These are phyloP conservation scores for Parauchenoglanis punctatus DNA, from an alignment of 2,797 vertebrate genomes.

Conservation along the genomic window DNA sequence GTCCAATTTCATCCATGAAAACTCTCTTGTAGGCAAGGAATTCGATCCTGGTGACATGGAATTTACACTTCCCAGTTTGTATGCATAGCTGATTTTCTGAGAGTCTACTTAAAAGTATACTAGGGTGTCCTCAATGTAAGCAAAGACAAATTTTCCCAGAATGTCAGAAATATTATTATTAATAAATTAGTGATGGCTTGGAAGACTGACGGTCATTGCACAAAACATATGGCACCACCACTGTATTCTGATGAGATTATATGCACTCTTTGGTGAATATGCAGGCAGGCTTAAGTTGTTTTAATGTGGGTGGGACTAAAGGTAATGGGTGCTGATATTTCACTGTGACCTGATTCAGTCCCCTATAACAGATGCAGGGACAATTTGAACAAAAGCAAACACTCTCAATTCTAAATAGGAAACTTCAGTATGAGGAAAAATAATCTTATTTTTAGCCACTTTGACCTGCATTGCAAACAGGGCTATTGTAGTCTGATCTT, in stretches of 20 bases:
- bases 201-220: background rate
- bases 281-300: background rate
- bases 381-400: background rate
- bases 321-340: background rate
- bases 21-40: too few species aligned
- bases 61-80: background rate
- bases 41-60: background rate
- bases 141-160: background rate
- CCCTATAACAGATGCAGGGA: background rate
- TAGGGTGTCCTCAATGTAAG: background rate
- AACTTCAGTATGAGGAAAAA: background rate
- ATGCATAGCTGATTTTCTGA: background rate
- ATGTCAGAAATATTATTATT: background rate
- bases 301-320: background rate
- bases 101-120: background rate
- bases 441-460: background rate
- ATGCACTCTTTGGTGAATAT: background rate
- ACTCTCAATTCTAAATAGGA: background rate
- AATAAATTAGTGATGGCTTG: background rate
- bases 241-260: background rate
- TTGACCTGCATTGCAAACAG: background rate
- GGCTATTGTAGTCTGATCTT: background rate
- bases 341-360: background rate
- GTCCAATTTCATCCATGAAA: background rate
- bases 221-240: background rate